Evolutionary conservation across 2,113 vertebrate genomes (phyloP), one percentile per base, ranked within the genome.

Genomic region (Melozone crissalis): DNA sequence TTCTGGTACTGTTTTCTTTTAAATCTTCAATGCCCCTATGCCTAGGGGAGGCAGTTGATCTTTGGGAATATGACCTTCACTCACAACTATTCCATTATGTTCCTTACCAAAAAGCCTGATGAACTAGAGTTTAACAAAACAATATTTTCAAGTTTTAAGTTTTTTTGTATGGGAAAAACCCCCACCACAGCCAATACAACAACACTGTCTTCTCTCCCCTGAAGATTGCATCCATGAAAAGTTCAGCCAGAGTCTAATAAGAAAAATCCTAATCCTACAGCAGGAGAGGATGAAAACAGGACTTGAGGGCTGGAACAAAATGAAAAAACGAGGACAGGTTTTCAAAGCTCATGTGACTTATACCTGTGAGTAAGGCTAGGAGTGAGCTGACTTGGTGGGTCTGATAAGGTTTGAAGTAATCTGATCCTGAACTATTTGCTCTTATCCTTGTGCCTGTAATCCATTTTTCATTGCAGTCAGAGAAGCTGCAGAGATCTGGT

Each of bases 341-440:
- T 88, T 90, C 43, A 71, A 71, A 69, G 28, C 54, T 30, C 17
- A 6, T 46, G 51, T 44, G 84, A 82, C 47, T 61, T 73, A 63
- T 1, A 92, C 14, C 33, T 77, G 37, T 8, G 19, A 80, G 24
- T 30, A 46, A 43, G 44, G 77, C 39, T 65, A n/a, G 31, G n/a
- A 83, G 28, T 35, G 44, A 79, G 15, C 13, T 58, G 71, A 71
- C 37, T 79, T 74, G 31, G 63, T 51, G 71, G 39, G 51, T 84
- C 51, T 84, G 83, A 43, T 86, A 77, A 77, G 27, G 55, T 62
- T 94, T 92, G 51, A 88, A 80, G 55, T 74, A 92, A 94, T 84
- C 63, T 90, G 43, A 92, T 80, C 39, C 67, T 86, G 72, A 95
- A 39, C 51, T 85, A 35, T 86, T 88, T 83, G 58, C 31, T 88